Conservation (phyloP, 1,140 invertebrate species). For the Araneus ventricosus region DNA sequence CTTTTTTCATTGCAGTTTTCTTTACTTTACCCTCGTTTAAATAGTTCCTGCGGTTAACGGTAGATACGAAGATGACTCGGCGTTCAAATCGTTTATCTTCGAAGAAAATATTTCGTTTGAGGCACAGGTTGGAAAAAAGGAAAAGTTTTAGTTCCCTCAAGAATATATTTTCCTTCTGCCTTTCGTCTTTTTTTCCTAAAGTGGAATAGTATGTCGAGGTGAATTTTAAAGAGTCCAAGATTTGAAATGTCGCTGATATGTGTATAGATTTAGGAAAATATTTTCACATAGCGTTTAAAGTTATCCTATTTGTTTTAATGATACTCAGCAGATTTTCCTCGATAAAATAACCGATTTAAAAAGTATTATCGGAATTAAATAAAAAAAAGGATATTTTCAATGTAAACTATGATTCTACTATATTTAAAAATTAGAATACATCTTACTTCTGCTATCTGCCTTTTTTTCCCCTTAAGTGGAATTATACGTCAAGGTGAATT, state of each 20-base stretch:
- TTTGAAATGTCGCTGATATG: not conserved
- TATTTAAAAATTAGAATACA: too few species aligned
- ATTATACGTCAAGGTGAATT: not conserved
- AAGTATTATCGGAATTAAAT: too few species aligned
- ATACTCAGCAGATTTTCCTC: too few species aligned
- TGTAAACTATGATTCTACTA: too few species aligned
- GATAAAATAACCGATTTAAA: too few species aligned
- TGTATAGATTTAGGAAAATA: not conserved
- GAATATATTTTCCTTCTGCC: not conserved
- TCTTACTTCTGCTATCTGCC: too few species aligned
- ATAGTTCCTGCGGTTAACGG: slow-evolving; percentile 42
- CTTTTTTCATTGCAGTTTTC: not conserved
- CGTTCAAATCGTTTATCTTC: slow-evolving; percentile 59
- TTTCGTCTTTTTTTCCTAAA: not conserved
- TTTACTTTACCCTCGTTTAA: slow-evolving; percentile 25
- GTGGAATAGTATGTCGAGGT: not conserved
- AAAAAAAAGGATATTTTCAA: too few species aligned
- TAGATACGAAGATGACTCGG: slow-evolving; percentile 43
- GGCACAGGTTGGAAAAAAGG: not conserved
- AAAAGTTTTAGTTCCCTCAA: not conserved
- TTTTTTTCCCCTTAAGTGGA: too few species aligned
- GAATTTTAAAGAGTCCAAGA: slow-evolving; percentile 31
- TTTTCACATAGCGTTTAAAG: not conserved
- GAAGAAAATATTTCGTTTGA: slow-evolving; percentile 42
- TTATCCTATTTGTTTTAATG: not conserved